Evolutionary conservation across 1,140 invertebrate species (phyloP).

Genomic region (Hirudo medicinalis): DNA sequence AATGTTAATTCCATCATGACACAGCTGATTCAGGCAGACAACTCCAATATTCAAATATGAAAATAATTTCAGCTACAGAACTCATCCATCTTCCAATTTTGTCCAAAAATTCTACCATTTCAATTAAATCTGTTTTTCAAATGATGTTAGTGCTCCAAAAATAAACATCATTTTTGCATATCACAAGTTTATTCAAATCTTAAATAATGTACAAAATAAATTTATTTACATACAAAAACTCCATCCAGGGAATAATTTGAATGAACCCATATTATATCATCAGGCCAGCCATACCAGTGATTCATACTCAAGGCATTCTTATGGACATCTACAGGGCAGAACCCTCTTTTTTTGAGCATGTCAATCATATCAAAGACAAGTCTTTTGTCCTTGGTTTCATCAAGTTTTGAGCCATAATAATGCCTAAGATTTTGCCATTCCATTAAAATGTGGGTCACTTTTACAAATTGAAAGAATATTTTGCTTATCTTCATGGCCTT

Average conservation of each 20-base stretch:
- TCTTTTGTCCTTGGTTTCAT: conserved; percentile 14
- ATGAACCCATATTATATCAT: conserved; percentile 22
- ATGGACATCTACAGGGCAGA: background rate
- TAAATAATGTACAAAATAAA: too few relatives aligned
- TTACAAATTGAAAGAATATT: conserved; percentile 21
- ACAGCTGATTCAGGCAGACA: too few relatives aligned
- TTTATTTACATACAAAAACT: too few relatives aligned
- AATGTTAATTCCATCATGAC: too few relatives aligned
- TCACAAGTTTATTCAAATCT: too few relatives aligned
- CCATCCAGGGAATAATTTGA: background rate
- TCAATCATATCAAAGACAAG: conserved; percentile 18
- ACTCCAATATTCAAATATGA: too few relatives aligned
- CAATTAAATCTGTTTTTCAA: too few relatives aligned
- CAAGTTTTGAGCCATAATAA: conserved; percentile 15
- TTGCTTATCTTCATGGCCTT: conserved; percentile 15
- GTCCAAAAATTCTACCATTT: too few relatives aligned
- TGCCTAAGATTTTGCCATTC: conserved; percentile 24
- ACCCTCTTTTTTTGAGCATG: conserved; percentile 12
- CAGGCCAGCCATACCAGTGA: conserved; percentile 21
- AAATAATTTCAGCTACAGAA: too few relatives aligned
- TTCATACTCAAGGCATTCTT: background rate
- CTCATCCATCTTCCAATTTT: too few relatives aligned
- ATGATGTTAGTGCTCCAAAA: too few relatives aligned
- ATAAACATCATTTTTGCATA: too few relatives aligned
- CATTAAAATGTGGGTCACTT: conserved; percentile 27